These are phyloP conservation scores for Siderastrea radians DNA, from an alignment of 92 coral and sea anemone species.

Conservation along the genomic window DNA sequence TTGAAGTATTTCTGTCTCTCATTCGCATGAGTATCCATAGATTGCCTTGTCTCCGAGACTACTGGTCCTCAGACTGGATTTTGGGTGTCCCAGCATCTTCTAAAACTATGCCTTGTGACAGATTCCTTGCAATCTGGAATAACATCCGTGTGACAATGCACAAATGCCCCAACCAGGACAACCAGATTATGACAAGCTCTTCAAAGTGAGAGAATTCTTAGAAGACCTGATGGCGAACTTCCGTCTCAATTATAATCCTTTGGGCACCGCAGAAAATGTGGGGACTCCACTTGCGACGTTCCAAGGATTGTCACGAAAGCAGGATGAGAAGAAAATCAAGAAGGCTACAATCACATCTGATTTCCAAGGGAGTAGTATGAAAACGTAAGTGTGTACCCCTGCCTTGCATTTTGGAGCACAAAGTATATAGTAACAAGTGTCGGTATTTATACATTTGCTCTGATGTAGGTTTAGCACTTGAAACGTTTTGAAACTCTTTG, in stretches of 20 bases:
- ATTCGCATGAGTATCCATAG: constrained; percentile 10
- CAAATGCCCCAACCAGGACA: constrained; percentile 53
- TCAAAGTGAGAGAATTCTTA: constrained; percentile 49
- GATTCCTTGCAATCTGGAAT: constrained; percentile 14
- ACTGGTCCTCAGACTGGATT: constrained; percentile 46
- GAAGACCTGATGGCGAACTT: constrained; percentile 30
- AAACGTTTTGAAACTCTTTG: too few species aligned
- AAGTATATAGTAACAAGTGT: too few species aligned
- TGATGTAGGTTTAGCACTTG: too few species aligned
- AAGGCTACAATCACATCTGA: background rate
- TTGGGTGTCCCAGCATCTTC: constrained; percentile 39
- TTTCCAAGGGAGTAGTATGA: background rate
- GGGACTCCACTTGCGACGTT: constrained; percentile 15
- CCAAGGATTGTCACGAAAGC: background rate
- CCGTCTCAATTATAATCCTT: constrained; percentile 13
- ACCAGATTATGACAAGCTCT: constrained; percentile 48
- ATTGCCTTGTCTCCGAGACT: constrained; percentile 10
- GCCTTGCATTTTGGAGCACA: too few species aligned
- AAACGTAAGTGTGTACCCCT: too few species aligned
- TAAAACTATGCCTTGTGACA: constrained; percentile 29
- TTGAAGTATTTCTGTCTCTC: background rate
- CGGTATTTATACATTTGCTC: too few species aligned
- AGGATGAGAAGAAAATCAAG: background rate
- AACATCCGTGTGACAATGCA: constrained; percentile 31
- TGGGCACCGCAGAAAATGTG: constrained; percentile 58